Base-by-base conservation (phyloP, 1,140 invertebrate genomes). In the Bombus vancouverensis region DNA sequence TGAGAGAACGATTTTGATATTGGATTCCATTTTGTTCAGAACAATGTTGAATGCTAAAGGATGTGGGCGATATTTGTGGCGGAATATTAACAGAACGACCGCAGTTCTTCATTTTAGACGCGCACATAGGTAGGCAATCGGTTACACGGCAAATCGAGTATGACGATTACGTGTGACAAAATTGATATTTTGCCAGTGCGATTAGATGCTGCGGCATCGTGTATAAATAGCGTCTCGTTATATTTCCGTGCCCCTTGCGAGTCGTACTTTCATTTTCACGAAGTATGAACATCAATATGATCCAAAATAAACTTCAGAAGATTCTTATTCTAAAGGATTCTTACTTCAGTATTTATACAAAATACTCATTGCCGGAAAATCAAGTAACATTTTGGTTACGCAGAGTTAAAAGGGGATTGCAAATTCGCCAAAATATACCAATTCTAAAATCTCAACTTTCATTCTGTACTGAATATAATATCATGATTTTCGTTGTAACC, bases 151-250 rank as follows among this genome's bases (percentile, higher is more conserved):
- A 80, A 80, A 80, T 70, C 77, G 77, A 15, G 65, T 59, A 39
- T 39, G 39, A 80, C 77, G 77, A 70, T 80, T 80, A 70, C 77
- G 42, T 22, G 12, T 28, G 32, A 13, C 25, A 25, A 15, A 80
- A 80, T 70, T 80, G 77, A 80, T 80, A 80, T 80, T 80, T 68
- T 53, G 65, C 77, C 77, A 80, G 42, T 70, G 12, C 8, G 77
- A 44, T 68, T 80, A 66, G 68, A 80, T 18, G 32, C 65, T 22
- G 32, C 5, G 18, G 47, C 18, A 53, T 1, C 47, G 59, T 13
- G 15, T 65, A 77, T 77, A 77, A 77, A 77, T 77, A 77, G 75
- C 18, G 15, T 39, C 68, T 22, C 18, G 47, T 53, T 53, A 3
- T 70, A 22, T 15, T 68, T 34, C 1, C 65, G 32, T 34, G 2